Evolutionary conservation across 2,113 vertebrate genomes (phyloP), one percentile per base, ranked within the genome.

Genomic region (Thermophis baileyi): DNA sequence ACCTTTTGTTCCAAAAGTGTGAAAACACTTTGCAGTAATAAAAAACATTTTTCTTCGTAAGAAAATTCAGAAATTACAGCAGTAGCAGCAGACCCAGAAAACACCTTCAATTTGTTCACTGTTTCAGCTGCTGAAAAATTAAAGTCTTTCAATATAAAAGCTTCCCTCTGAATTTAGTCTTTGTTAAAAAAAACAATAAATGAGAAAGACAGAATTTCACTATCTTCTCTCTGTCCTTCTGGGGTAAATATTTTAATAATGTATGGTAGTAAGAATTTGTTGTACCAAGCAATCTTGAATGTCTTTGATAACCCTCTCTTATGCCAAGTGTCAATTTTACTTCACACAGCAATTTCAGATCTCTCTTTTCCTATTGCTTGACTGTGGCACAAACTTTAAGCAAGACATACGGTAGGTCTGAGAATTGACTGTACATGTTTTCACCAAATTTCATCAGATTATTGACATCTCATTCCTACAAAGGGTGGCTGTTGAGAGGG

Each of bases 241-340:
- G 22, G 49, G 24, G 87, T 8, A 87, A 12, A 24, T 10, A 24
- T 55, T 89, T 8, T 85, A 40, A 30, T 93, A 35, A 27, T 44
- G 40, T 35, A 57, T 1, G 11, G 18, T 4, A 46, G 50, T 47
- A 89, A 35, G 54, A 51, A 74, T 88, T 24, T 60, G 69, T 46
- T 51, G 35, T 27, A 44, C 14, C 46, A 44, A 40, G 12, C 11
- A 51, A 51, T 51, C 24, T 60, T 88, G 18, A 88, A 20, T 18
- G 24, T 16, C 4, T 47, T 92, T 69, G 11, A 92, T 50, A 69
- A 27, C 25, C 2, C 2, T 25, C 22, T 0, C 0, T 63, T 85
- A 20, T 87, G 89, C 74, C 92, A 63, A 87, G 3, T 93, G 93
- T 94, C 93, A 95, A 93, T 94, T 95, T 96, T 96, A 94, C 91